Evolutionary conservation across 1,140 invertebrate species (phyloP).

Genomic region (Sarcophaga bullata): DNA sequence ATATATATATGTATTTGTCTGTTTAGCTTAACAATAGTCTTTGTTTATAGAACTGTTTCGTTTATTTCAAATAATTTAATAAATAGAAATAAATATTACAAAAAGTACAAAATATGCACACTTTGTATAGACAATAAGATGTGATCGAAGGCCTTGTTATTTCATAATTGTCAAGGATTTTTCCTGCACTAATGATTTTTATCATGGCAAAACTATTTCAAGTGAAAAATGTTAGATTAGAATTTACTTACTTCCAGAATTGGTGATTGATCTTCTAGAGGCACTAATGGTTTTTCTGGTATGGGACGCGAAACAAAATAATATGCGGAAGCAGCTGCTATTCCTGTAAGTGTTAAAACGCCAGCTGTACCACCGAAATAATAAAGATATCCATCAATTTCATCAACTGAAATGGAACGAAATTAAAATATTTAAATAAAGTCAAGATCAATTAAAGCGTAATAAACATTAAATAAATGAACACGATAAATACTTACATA

Average conservation of each 20-base stretch:
- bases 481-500: conserved; percentile 56
- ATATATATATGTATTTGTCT: no score
- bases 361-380: conserved; percentile 80
- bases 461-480: conserved; percentile 22
- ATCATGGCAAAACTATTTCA: not conserved
- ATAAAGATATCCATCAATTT: conserved; percentile 80
- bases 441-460: conserved; percentile 15
- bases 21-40: not conserved
- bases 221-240: no score
- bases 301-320: conserved; percentile 78
- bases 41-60: not conserved
- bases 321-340: conserved; percentile 77
- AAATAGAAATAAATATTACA: conserved; percentile 20
- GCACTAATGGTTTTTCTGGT: conserved; percentile 79
- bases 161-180: no score
- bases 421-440: not conserved
- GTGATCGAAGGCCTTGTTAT: no score
- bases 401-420: conserved; percentile 69
- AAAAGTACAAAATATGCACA: no score
- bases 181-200: no score
- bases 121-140: not conserved
- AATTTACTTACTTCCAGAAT: conserved; percentile 72
- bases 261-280: conserved; percentile 77
- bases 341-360: conserved; percentile 77
- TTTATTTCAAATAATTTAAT: not conserved